phyloP scores from a whole-genome alignment of 2,113 vertebrate species.

The Takifugu flavidus region DNA sequence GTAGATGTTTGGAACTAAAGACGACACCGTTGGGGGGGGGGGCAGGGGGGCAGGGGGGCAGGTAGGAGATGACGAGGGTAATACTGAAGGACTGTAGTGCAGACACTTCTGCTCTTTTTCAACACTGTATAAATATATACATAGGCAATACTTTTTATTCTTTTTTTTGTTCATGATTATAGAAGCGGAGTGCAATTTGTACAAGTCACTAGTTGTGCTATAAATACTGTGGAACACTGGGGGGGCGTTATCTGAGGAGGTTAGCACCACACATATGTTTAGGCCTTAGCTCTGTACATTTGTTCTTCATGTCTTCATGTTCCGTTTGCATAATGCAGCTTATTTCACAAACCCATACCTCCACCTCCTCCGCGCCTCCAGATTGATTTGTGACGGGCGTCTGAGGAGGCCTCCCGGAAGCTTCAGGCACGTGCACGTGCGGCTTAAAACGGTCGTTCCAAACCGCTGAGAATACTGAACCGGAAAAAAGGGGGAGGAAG shows the following conservation, averaged over 20 bases:
- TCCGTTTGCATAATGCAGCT: conserved; percentile 98
- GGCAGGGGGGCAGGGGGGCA: conserved; percentile 70
- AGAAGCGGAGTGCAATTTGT: conserved; percentile 99
- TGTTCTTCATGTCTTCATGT: conserved; percentile 79
- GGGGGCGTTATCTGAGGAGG: conserved; percentile 90
- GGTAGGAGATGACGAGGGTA: conserved; percentile 75
- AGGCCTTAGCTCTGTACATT: conserved; percentile 99
- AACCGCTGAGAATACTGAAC: conserved; percentile 85
- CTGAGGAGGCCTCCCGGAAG: conserved; percentile 80
- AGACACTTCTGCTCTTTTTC: conserved; percentile 79
- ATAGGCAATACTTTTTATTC: conserved; percentile 99
- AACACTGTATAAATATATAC: conserved; percentile 99
- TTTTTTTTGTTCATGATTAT: conserved; percentile 99
- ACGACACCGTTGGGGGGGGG: conserved; percentile 72
- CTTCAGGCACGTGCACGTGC: conserved; percentile 98
- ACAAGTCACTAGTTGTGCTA: conserved; percentile 99
- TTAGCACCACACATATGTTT: conserved; percentile 99
- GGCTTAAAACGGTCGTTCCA: conserved; percentile 84
- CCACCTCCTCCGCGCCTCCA: conserved; percentile 37
- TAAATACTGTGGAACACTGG: conserved; percentile 99
- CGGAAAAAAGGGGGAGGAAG: conserved; percentile 28
- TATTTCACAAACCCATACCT: conserved; percentile 89
- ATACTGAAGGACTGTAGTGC: conserved; percentile 92
- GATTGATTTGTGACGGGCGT: conserved; percentile 71
- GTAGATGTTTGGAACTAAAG: conserved; percentile 82